Conservation (phyloP, 1,140 invertebrate genomes). For the Nasonia vitripennis region DNA sequence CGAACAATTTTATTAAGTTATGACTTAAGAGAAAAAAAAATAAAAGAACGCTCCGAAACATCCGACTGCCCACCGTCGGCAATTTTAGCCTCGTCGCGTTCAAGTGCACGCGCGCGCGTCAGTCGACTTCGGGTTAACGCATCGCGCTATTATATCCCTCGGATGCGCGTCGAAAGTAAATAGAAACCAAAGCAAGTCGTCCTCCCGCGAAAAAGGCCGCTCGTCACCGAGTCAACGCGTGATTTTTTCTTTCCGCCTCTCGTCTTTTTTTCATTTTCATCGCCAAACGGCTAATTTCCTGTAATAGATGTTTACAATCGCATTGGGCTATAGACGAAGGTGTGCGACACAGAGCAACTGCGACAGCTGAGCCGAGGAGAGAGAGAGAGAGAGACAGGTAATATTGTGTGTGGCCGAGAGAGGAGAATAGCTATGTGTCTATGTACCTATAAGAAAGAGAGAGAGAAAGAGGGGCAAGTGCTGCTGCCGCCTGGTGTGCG, state of each 20-base stretch:
- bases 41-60: slow-evolving; percentile 2
- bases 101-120: slow-evolving; percentile 4
- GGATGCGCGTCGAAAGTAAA: not conserved
- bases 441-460: too few species aligned
- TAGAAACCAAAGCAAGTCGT: not conserved
- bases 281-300: not conserved
- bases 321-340: too few species aligned
- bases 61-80: not conserved
- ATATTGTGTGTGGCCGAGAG: not conserved
- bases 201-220: not conserved
- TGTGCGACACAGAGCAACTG: not conserved
- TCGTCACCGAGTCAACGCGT: too few species aligned
- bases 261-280: not conserved
- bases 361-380: not conserved
- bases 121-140: not conserved
- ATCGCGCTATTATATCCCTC: not conserved
- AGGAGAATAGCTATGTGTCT: not conserved
- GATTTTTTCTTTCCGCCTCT: too few species aligned
- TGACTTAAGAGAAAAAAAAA: not conserved
- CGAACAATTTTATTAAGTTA: too few species aligned
- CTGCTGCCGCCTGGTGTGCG: slow-evolving; percentile 29
- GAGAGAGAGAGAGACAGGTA: not conserved
- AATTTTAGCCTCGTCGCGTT: slow-evolving; percentile 12
- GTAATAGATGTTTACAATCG: not conserved
- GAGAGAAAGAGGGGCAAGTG: slow-evolving; percentile 3